Evolutionary conservation across 1,140 invertebrate species (phyloP).

Genomic region (Cylas formicarius): DNA sequence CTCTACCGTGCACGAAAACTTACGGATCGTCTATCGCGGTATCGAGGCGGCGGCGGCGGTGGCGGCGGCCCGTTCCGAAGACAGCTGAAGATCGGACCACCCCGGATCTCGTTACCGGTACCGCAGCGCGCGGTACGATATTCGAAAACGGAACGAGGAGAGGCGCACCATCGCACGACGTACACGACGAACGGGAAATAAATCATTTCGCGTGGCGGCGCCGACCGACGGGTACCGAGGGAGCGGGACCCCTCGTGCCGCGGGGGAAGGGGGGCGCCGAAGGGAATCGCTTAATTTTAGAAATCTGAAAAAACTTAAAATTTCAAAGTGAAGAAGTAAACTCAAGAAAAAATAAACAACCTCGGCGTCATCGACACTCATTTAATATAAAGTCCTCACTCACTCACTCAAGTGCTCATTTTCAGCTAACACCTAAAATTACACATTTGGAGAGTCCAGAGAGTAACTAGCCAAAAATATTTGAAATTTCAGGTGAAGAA

Average conservation of each 20-base stretch:
- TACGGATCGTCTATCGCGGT: not conserved
- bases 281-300: no score
- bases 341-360: no score
- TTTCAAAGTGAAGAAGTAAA: no score
- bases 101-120: constrained; percentile 35
- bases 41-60: constrained; percentile 7
- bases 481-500: no score
- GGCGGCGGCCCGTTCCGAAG: constrained; percentile 26
- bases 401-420: no score
- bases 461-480: no score
- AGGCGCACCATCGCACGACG: constrained; percentile 29
- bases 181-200: constrained; percentile 31
- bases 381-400: no score
- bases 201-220: no score
- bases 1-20: constrained; percentile 6
- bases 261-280: not conserved
- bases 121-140: constrained; percentile 22
- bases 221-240: constrained; percentile 1
- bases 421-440: no score
- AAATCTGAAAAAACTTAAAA: no score
- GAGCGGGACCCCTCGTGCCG: not conserved
- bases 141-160: constrained; percentile 20
- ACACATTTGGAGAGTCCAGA: no score
- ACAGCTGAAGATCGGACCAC: constrained; percentile 36
- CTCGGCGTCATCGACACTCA: no score